Evolutionary conservation across 2,797 vertebrate species (phyloP).

Genomic region (Ctenopoma kingsleyae): DNA sequence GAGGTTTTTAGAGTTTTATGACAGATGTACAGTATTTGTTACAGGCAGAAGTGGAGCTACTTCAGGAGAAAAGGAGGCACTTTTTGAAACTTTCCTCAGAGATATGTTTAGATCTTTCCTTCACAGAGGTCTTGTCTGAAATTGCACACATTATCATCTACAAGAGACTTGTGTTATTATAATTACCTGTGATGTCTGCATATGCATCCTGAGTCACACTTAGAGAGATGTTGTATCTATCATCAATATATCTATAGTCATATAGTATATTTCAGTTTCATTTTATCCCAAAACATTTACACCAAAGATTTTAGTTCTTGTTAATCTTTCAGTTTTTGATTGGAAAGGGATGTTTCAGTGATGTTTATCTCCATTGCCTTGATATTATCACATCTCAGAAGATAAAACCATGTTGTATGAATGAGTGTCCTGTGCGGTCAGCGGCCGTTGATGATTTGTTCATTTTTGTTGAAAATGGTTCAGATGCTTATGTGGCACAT

Average conservation of each 20-base stretch:
- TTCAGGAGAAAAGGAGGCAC: slow-evolving; percentile 48
- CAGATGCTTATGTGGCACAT: slow-evolving; percentile 12
- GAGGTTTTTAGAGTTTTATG: slow-evolving; percentile 64
- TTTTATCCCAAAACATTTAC: slow-evolving; percentile 59
- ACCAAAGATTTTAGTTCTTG: slow-evolving; percentile 85
- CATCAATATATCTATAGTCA: slow-evolving; percentile 27
- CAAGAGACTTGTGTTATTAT: slow-evolving; percentile 62
- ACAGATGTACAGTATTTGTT: slow-evolving; percentile 71
- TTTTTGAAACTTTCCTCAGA: slow-evolving; percentile 57
- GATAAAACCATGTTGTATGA: slow-evolving; percentile 45
- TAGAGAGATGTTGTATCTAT: slow-evolving; percentile 51
- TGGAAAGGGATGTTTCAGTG: slow-evolving; percentile 52
- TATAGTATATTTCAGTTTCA: background rate
- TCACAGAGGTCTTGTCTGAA: slow-evolving; percentile 66
- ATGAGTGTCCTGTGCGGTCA: slow-evolving; percentile 15
- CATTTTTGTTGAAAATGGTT: slow-evolving; percentile 26
- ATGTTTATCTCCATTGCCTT: slow-evolving; percentile 56
- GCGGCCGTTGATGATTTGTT: slow-evolving; percentile 14
- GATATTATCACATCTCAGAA: slow-evolving; percentile 43
- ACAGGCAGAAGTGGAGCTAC: slow-evolving; percentile 59
- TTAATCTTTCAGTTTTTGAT: slow-evolving; percentile 36
- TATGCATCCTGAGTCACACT: slow-evolving; percentile 46
- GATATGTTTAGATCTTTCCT: slow-evolving; percentile 49
- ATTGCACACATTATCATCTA: slow-evolving; percentile 76
- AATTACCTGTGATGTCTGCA: slow-evolving; percentile 52